Percentiles rank a stretch among this genome's conserved stretches.
phyloP scores from a whole-genome alignment of 1,140 invertebrate species.

The Hyposmocoma kahamanoa region DNA sequence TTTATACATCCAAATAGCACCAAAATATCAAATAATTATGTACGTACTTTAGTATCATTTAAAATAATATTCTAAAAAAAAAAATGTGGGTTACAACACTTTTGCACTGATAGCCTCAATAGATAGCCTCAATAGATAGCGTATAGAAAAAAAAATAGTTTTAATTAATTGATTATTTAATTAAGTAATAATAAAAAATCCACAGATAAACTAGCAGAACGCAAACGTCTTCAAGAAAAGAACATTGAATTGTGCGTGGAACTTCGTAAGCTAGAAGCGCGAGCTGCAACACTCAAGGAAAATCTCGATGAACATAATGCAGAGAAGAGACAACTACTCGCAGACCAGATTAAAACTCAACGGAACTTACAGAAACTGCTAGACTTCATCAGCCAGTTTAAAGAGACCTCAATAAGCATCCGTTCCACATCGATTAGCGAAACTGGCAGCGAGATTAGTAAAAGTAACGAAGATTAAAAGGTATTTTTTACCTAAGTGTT shows the following conservation, averaged over 20 bases:
- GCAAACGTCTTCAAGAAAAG: constrained; percentile 60
- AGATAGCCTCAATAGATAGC: too few relatives aligned
- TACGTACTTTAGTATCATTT: too few relatives aligned
- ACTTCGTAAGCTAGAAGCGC: constrained; percentile 56
- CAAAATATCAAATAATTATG: too few relatives aligned
- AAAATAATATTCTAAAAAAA: too few relatives aligned
- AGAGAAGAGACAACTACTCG: constrained; percentile 60
- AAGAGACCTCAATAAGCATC: constrained; percentile 59
- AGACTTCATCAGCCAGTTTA: constrained; percentile 69
- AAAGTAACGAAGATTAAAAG: constrained; percentile 59
- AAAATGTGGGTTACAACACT: too few relatives aligned
- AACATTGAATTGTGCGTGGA: constrained; percentile 64
- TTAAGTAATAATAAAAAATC: constrained; percentile 4
- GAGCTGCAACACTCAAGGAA: constrained; percentile 59
- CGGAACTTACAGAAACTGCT: constrained; percentile 65
- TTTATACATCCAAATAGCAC: too few relatives aligned
- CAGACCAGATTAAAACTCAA: constrained; percentile 66
- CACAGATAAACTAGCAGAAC: constrained; percentile 63
- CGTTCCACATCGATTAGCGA: constrained; percentile 53
- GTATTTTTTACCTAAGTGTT: too few relatives aligned
- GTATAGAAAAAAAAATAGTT: too few relatives aligned
- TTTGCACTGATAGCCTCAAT: too few relatives aligned
- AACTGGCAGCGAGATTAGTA: constrained; percentile 52
- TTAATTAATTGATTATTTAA: too few relatives aligned
- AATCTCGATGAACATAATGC: constrained; percentile 66